Evolutionary conservation across 1,140 invertebrate species (phyloP).

Genomic region (Bombus cullumanus): DNA sequence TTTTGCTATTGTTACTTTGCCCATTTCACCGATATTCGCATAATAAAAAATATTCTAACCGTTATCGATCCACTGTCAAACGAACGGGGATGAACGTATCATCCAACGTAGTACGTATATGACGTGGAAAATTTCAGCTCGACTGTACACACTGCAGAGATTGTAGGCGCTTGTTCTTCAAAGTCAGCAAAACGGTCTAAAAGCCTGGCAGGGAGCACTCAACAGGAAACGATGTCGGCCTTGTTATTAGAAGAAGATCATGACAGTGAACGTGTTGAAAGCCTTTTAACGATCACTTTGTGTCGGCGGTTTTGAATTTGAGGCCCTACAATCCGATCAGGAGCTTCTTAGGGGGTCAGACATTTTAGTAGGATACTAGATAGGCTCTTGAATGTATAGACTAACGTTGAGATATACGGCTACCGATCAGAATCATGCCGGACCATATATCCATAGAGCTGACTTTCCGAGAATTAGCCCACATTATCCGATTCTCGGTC

Average conservation of each 20-base stretch:
- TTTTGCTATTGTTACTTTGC: no score
- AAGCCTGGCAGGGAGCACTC: background rate
- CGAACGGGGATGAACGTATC: background rate
- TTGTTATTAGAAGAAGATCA: background rate
- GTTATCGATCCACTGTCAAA: background rate
- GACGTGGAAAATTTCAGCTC: background rate
- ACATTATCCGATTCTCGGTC: no score
- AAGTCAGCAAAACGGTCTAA: background rate
- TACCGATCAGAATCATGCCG: no score
- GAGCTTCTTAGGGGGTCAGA: background rate
- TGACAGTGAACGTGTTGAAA: background rate
- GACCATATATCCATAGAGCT: no score
- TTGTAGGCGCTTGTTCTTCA: background rate
- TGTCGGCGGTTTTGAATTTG: background rate
- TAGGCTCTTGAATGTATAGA: background rate
- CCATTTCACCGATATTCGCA: no score
- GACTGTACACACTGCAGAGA: background rate
- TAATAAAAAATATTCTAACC: no score
- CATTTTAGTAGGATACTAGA: background rate
- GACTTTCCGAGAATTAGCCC: no score
- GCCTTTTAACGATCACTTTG: slow-evolving; percentile 1
- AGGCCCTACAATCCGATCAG: background rate
- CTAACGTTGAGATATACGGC: no score
- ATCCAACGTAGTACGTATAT: background rate
- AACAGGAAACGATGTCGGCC: background rate